A percentile compares a stretch with the other conserved stretches of the same genome.
Conservation (phyloP, 2,888 invertebrate species). For the Phania funesta region DNA sequence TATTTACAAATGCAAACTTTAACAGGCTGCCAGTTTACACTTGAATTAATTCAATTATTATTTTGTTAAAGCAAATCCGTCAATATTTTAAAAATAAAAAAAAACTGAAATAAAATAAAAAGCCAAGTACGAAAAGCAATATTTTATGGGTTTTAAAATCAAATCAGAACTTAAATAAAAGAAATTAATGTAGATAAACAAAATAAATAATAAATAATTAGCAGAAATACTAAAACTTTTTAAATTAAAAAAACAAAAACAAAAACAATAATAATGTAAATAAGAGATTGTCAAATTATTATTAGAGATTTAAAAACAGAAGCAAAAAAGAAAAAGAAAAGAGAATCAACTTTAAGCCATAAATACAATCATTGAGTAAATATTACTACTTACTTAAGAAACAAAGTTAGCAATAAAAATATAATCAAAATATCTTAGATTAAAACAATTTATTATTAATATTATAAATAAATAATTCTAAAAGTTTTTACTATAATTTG, state of each 20-base stretch:
- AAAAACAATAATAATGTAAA: slow-evolving; percentile 30
- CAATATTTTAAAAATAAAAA: slow-evolving; percentile 36
- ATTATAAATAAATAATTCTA: not conserved
- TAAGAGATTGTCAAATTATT: slow-evolving; percentile 49
- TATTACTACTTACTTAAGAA: slow-evolving; percentile 52
- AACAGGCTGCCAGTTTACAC: slow-evolving; percentile 11
- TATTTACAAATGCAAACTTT: not conserved
- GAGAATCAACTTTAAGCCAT: slow-evolving; percentile 43
- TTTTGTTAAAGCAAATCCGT: slow-evolving; percentile 37
- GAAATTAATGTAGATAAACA: slow-evolving; percentile 44
- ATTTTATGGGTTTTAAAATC: slow-evolving; percentile 59
- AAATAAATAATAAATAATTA: slow-evolving; percentile 5
- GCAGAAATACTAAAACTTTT: slow-evolving; percentile 1
- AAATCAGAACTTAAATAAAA: slow-evolving; percentile 26
- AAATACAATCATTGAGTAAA: slow-evolving; percentile 61
- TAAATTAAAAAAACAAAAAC: not conserved
- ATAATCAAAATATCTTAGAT: slow-evolving; percentile 67
- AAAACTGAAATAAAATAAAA: not conserved
- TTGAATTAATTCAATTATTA: not conserved
- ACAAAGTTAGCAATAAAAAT: slow-evolving; percentile 66
- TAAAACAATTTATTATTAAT: slow-evolving; percentile 54
- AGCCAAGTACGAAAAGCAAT: slow-evolving; percentile 64
- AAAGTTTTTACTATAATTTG: slow-evolving; percentile 12
- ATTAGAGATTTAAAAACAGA: slow-evolving; percentile 3
- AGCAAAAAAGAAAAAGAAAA: not conserved